A percentile compares a stretch with the other conserved stretches of the same genome.
Conservation (phyloP, 2,113 vertebrate genomes). For the Scopus umbretta region DNA sequence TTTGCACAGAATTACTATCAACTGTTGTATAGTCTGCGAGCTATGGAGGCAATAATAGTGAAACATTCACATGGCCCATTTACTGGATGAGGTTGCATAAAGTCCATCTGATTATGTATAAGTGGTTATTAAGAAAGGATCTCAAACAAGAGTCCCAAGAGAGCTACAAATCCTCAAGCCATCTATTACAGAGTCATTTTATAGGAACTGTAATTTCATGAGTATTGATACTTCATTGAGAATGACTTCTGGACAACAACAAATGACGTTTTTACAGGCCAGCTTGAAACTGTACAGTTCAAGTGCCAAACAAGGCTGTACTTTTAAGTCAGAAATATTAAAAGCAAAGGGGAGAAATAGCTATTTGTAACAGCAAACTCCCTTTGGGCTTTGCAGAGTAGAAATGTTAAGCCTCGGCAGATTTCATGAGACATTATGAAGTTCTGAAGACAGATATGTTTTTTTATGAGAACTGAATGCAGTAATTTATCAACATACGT, state of each 20-base stretch:
- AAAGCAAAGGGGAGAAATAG: background rate
- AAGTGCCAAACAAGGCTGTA: background rate
- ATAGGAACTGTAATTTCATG: constrained; percentile 39
- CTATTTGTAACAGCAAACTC: constrained; percentile 34
- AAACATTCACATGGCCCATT: constrained; percentile 61
- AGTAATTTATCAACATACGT: constrained; percentile 46
- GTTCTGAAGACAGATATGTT: constrained; percentile 27
- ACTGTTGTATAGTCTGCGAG: constrained; percentile 25
- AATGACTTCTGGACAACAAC: constrained; percentile 28
- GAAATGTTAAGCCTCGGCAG: constrained; percentile 22
- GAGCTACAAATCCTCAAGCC: constrained; percentile 31
- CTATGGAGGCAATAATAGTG: constrained; percentile 47
- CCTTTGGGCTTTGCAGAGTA: background rate
- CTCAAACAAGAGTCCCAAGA: constrained; percentile 45
- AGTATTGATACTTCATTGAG: constrained; percentile 33
- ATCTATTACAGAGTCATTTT: constrained; percentile 45
- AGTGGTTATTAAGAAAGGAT: constrained; percentile 59
- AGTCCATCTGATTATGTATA: constrained; percentile 66
- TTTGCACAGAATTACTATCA: constrained; percentile 39
- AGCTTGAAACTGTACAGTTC: constrained; percentile 2
- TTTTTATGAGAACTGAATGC: constrained; percentile 34
- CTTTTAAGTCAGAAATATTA: constrained; percentile 45
- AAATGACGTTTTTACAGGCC: constrained; percentile 22
- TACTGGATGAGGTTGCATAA: constrained; percentile 66
- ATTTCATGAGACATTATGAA: constrained; percentile 37